Base-by-base conservation (phyloP, 1,140 invertebrate genomes). In the Pectinophora gossypiella region DNA sequence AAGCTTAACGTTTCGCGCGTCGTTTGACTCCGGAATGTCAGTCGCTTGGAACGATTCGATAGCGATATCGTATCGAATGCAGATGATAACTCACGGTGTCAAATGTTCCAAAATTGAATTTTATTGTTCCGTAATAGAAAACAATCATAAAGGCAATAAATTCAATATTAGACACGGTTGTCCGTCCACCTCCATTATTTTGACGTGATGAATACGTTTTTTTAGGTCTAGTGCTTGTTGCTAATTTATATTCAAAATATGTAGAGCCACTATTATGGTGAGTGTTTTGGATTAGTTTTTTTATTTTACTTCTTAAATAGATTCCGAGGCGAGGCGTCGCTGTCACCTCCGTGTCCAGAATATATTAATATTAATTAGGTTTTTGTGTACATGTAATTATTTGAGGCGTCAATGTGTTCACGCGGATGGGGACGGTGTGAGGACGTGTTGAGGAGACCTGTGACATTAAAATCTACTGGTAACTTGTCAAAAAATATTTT, bases 341-440 rank as follows among this genome's bases (percentile, higher is more conserved):
- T 67, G 74, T 69, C 66, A 64, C 49, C 40, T 48, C 56, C 61
- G 64, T 71, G 72, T 59, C 43, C 55, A 43, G 78, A 82, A 82
- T 82, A 82, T 61, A 73, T 79, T 64, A 79, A 82, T 73, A 66
- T 49, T 78, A 75, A 76, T 75, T 74, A 68, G 54, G 49, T 66
- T 63, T 71, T 74, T 64, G 52, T 66, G 38, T 44, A 46, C 59
- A 52, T 60, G 21, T 60, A 61, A 64, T 67, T 64, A 64, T 61
- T 54, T 54, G 18, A 18, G 16, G 36, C 16, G 36, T 40, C 15
- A 40, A 38, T 6, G 13, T 18, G 42, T 44, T 44, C 18, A 18
- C 7, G 36, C 16, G 6, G 19, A 2, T 6, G 7, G 7, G 4
- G 4, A 38, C 36, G 13, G 13, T 38, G 13, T 18, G 7, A 6